Evolutionary conservation across 1,140 invertebrate genomes (phyloP), one percentile per base, ranked within the genome.

Genomic region (Trichonephila inaurata): DNA sequence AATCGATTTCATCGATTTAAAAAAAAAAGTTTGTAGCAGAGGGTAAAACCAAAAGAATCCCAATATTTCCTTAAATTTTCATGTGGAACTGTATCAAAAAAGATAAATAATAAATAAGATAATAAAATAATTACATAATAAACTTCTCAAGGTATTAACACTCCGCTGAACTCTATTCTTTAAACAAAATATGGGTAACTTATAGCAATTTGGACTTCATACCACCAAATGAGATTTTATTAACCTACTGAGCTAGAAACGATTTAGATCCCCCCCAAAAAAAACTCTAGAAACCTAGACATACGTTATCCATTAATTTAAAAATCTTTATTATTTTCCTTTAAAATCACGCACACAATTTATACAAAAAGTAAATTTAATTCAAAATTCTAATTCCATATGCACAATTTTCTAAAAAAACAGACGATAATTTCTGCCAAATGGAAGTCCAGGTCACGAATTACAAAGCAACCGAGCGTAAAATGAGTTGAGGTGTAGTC

Each of bases 401-500:
- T 77, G 72, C 72, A 77, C 14, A 77, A 33, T 77, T 77, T 77
- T 77, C 72, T 77, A 33, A 62, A 86, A 87, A 19, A 33, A 19
- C 87, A 24, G 87, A 72, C 87, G 87, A 69, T 89, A 69, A 89
- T 89, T 89, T 44, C 60, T 40, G n/a, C 28, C 87, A 69, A 69
- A 89, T 89, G 87, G 87, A 33, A 89, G 87, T 69, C 64, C 60
- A 83, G 69, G 61, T 91, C 90, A 91, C 81, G 90, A 91, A 91
- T 91, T 91, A 91, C 77, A 91, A 91, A 83, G 81, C 90, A 87
- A 60, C 91, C 62, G 64, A 40, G 83, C 91, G 91, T 92, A 92
- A 92, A 92, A 92, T 86, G 91, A 92, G 91, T 87, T 92, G 91
- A 92, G 82, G 91, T 92, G 83, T 69, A 92, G 51, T 61, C 58